Evolutionary conservation across 1,140 invertebrate genomes (phyloP), one percentile per base, ranked within the genome.

Genomic region (Pentalonia nigronervosa): DNA sequence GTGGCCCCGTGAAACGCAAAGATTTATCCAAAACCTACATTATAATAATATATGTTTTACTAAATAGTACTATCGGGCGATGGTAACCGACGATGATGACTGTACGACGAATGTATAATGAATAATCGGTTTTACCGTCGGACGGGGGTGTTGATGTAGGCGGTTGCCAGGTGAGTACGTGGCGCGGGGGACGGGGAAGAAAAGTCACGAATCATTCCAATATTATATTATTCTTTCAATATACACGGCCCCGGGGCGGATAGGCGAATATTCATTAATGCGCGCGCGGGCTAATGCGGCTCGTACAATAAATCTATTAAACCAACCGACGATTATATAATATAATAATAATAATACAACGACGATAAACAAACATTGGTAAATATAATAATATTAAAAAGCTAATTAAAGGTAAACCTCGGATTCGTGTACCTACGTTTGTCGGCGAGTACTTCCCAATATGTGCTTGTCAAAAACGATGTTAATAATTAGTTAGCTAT

Each of bases 201-300:
- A 92, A 48, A 83, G 76, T 92, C 91, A 92, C 91, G 91, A 92
- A 92, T 92, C 91, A 92, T 92, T 92, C 76, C n/a, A 17, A 81
- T 92, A 83, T 76, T 48, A 91, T 91, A 53, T 53, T 53, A 53
- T 88, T 50, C 47, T 48, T n/a, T 48, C 34, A 23, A 88, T n/a
- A 45, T 48, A 45, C 56, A 76, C n/a, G 50, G 90, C 91, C 91
- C 76, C 60, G 41, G 67, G 76, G 45, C 47, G 14, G n/a, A 47
- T 92, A 81, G 67, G 91, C 76, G 47, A 92, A 83, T 92, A 83
- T 92, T 83, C 91, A 92, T 92, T 92, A 92, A 92, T 92, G 34
- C 67, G 56, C 25, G 25, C 84, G 56, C 67, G 56, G 67, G n/a
- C 21, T 83, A 91, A 91, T 83, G 30, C n/a, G 14, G 90, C 23